phyloP scores from a whole-genome alignment of 1,140 invertebrate genomes.

The Macrobrachium nipponense region DNA sequence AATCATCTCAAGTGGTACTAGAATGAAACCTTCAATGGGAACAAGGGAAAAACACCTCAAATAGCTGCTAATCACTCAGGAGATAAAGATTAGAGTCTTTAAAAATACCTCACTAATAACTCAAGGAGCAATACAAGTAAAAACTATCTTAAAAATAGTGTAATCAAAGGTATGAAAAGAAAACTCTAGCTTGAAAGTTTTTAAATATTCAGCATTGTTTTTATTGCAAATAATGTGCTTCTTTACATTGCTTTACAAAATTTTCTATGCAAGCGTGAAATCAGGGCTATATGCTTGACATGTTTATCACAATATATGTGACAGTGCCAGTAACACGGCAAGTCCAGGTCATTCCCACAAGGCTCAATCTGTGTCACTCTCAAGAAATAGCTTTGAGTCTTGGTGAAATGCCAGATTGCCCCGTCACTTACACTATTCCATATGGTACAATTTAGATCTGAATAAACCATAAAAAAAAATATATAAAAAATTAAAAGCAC shows the following conservation, averaged over 20 bases:
- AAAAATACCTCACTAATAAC: too few species aligned
- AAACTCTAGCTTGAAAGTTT: conserved; percentile 38
- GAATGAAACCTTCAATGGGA: too few species aligned
- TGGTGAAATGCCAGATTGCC: neutral
- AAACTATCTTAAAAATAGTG: neutral
- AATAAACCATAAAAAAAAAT: conserved; percentile 15
- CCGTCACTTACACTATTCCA: neutral
- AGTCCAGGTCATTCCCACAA: too few species aligned
- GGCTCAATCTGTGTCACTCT: too few species aligned
- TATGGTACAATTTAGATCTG: conserved; percentile 38
- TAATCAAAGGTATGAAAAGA: neutral
- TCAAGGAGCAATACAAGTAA: too few species aligned
- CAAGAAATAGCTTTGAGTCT: neutral
- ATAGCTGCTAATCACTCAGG: too few species aligned
- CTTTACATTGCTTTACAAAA: conserved; percentile 62
- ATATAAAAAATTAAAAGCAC: neutral
- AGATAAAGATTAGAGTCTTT: too few species aligned
- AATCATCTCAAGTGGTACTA: too few species aligned
- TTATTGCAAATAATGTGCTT: conserved; percentile 62
- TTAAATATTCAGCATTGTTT: conserved; percentile 58
- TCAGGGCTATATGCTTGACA: conserved; percentile 52
- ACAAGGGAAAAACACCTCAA: too few species aligned
- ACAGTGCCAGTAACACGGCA: too few species aligned
- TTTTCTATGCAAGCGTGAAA: conserved; percentile 57
- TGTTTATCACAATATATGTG: neutral